Evolutionary conservation across 2,888 invertebrate species (phyloP).

Genomic region (Eupithecia dodoneata): DNA sequence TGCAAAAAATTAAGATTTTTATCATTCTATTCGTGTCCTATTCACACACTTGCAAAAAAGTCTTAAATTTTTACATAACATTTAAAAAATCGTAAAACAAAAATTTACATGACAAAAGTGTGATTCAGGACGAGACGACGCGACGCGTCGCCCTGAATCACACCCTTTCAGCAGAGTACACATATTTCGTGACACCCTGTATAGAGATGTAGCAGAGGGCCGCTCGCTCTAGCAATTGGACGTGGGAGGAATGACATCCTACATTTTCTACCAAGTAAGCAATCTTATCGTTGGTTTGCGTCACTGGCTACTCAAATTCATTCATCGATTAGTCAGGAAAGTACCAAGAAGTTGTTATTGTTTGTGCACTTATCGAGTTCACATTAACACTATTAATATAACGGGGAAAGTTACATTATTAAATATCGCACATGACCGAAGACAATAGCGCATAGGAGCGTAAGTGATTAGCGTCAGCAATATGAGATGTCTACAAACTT

Average conservation of each 20-base stretch:
- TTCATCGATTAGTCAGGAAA: conserved; percentile 18
- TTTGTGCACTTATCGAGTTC: conserved; percentile 4
- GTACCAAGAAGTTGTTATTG: conserved; percentile 16
- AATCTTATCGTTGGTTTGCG: conserved; percentile 15
- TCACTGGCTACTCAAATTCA: conserved; percentile 10
- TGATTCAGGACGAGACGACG: too few relatives aligned
- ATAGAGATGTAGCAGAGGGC: not conserved
- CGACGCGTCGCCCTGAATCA: too few relatives aligned
- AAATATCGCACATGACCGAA: not conserved
- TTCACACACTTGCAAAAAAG: too few relatives aligned
- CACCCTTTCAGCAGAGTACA: too few relatives aligned
- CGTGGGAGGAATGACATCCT: conserved; percentile 13
- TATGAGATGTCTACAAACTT: too few relatives aligned
- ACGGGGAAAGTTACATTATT: not conserved
- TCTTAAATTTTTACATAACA: too few relatives aligned
- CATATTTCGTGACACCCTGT: too few relatives aligned
- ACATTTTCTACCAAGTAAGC: conserved; percentile 9
- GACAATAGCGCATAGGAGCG: not conserved
- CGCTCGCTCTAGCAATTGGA: conserved; percentile 3
- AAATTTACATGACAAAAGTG: too few relatives aligned
- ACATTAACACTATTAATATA: not conserved
- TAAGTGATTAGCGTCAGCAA: not conserved
- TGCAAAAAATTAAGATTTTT: too few relatives aligned
- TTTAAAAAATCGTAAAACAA: too few relatives aligned
- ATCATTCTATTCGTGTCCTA: too few relatives aligned